Base-by-base conservation (phyloP, 2,797 vertebrate genomes). In the Rhadinocentrus ornatus region DNA sequence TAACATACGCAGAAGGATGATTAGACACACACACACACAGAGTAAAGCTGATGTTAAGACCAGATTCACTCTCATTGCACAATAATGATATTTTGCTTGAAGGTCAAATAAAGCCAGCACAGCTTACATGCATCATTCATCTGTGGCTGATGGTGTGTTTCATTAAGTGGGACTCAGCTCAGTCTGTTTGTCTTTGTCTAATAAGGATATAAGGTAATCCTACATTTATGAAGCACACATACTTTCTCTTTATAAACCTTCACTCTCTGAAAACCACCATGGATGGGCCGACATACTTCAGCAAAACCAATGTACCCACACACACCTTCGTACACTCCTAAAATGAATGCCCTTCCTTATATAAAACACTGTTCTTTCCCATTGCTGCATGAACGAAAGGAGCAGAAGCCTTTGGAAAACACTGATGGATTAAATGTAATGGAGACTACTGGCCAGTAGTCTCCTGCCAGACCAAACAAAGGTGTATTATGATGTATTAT, bases 211-310 rank as follows among this genome's bases (percentile, higher is more conserved):
- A 29, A 26, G 61, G 66, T 84, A 83, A 92, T 91, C 83, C 83
- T 83, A 61, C 53, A 66, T 84, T 86, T 83, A 88, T 86, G 87
- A 91, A 89, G 81, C 64, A 55, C 66, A 75, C 59, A 69, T 37
- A 70, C 62, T 69, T 39, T 50, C 44, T 76, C 62, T 63, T 64
- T 29, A 76, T 66, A 82, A 26, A 56, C 73, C 24, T 61, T 62
- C 53, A 66, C 56, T 53, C 34, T 72, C 56, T 76, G 71, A 76
- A 78, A 81, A 44, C 34, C 50, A 64, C 55, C 48, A 31, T 74
- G 12, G 7, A 72, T 61, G 34, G 55, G 63, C 69, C 29, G 32
- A 64, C 58, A 46, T 10, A 35, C 26, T 53, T 35, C n/a, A 54
- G 20, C 27, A 69, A 69, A 61, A 35, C 57, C 0, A 64, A 52